These are phyloP conservation scores for Drosophila testacea DNA, from an alignment of 2,888 invertebrate species.

Conservation along the genomic window DNA sequence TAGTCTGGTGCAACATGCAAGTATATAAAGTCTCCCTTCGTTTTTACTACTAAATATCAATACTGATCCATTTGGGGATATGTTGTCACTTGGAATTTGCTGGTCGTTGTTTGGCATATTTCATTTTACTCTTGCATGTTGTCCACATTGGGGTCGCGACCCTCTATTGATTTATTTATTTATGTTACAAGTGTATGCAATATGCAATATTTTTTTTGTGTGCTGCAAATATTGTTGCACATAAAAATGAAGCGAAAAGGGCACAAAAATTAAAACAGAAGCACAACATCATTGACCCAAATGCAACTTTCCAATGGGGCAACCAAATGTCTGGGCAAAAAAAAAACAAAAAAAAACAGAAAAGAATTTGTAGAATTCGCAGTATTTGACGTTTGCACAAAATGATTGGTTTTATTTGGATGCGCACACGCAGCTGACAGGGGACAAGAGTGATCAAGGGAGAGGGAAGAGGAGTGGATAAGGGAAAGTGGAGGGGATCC, in stretches of 20 bases:
- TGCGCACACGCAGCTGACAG: conserved; percentile 53
- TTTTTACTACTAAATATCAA: conserved; percentile 3
- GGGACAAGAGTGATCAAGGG: not conserved
- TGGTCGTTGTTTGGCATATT: conserved; percentile 23
- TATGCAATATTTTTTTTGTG: conserved; percentile 47
- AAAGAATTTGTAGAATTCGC: conserved; percentile 36
- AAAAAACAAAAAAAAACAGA: not conserved
- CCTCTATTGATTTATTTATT: conserved; percentile 57
- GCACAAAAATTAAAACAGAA: conserved; percentile 42
- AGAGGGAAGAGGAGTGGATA: not conserved
- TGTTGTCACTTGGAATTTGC: conserved; percentile 25
- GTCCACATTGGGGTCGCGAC: conserved; percentile 14
- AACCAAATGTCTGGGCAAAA: conserved; percentile 21
- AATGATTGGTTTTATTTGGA: conserved; percentile 65
- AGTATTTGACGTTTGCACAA: conserved; percentile 59
- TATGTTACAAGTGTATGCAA: conserved; percentile 45
- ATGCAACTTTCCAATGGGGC: conserved; percentile 48
- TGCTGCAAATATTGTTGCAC: conserved; percentile 42
- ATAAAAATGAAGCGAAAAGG: conserved; percentile 15
- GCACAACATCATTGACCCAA: conserved; percentile 65
- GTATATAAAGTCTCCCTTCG: not conserved
- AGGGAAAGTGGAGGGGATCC: not conserved
- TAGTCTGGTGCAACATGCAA: not conserved
- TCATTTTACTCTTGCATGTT: conserved; percentile 26
- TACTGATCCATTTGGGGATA: conserved; percentile 22